A percentile compares a stretch with the other conserved stretches of the same genome.
phyloP scores from a whole-genome alignment of 1,140 invertebrate species.

The Hetaerina americana region DNA sequence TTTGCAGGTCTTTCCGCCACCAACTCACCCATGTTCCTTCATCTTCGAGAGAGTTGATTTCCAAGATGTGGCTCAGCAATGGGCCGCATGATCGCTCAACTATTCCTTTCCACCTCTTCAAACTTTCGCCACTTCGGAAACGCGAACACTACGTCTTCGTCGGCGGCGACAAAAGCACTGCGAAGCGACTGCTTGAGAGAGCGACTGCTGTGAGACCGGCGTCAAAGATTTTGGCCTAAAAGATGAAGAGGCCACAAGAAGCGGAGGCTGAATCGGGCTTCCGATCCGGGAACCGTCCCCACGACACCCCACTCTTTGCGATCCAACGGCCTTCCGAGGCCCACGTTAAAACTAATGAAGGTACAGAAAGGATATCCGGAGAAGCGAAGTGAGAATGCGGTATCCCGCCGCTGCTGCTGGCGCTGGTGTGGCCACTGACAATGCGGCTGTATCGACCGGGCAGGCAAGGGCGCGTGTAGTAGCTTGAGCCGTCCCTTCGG shows the following conservation, averaged over 20 bases:
- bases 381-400: neutral
- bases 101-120: neutral
- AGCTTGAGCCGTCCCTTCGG: neutral
- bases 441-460: neutral
- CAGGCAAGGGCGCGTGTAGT: neutral
- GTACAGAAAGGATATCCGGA: neutral
- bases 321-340: neutral
- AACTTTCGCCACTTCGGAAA: neutral
- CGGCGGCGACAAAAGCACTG: neutral
- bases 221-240: neutral
- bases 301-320: neutral
- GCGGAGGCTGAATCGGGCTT: neutral
- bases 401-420: neutral
- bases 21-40: neutral
- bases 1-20: neutral
- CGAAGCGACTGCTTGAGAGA: neutral
- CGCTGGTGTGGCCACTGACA: neutral
- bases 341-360: neutral
- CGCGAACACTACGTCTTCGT: neutral
- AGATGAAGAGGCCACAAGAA: neutral
- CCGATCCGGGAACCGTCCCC: neutral
- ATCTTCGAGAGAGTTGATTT: neutral
- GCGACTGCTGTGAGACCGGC: neutral
- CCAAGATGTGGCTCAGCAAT: neutral
- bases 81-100: neutral